Base-by-base conservation (phyloP, 2,888 invertebrate genomes). In the Erannis defoliaria region DNA sequence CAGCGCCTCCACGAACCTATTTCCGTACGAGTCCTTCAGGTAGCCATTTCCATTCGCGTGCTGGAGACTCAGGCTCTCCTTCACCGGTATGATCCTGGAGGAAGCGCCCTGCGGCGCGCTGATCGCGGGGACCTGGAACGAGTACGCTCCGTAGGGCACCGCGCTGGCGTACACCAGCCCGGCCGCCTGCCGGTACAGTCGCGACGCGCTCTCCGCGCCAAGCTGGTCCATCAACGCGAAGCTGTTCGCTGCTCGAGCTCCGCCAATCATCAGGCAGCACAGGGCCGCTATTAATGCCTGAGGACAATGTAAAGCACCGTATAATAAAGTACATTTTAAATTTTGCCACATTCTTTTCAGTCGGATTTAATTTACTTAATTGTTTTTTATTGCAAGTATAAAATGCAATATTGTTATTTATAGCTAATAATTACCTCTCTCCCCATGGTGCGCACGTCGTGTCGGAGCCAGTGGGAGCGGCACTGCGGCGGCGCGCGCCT, bases 1-100 rank as follows among this genome's bases (percentile, higher is more conserved):
- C 29, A 86, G 87, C 1, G 82, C 71, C 51, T 79, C 84, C 21
- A 85, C 81, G 65, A 85, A 91, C 67, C 78, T 81, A 54, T 93
- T 90, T 21, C 93, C 93, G 64, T 93, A 93, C 0, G 93, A 93
- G 68, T 93, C 93, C 69, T 82, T 89, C 62, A 92, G 73, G 64
- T 79, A 84, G 19, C 81, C 82, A 56, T 84, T 85, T 18, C 79
- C 72, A 43, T 83, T 86, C 1, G 40, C 51, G 5, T 51, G 51
- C 46, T 85, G 84, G 19, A 83, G 73, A 37, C 77, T 67, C 43
- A 71, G 76, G 57, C 84, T 80, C 65, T 85, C 81, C 53, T 85
- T 86, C 45, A 89, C 81, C 1, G 89, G 87, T 12, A 85, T 67
- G 38, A 78, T 40, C 45, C 82, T 82, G 5, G 83, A 81, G 5